phyloP scores from a whole-genome alignment of 2,888 invertebrate genomes.

The Serrognathus titanus region DNA sequence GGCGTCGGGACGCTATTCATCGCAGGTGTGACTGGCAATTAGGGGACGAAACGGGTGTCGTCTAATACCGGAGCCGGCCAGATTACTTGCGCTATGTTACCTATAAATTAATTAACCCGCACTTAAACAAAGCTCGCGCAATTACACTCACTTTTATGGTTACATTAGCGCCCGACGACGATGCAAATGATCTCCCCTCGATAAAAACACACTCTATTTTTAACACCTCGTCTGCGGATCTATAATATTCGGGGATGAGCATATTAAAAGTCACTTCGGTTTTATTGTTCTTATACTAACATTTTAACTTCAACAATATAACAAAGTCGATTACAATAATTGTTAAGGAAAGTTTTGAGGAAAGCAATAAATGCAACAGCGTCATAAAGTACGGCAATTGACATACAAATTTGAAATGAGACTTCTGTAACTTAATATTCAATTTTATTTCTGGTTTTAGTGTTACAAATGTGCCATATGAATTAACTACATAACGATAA shows the following conservation, averaged over 20 bases:
- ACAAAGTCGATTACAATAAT: no score
- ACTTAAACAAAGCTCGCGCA: conserved; percentile 32
- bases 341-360: no score
- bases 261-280: no score
- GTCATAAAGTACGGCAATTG: no score
- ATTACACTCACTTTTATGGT: conserved; percentile 34
- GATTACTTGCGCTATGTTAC: conserved; percentile 28
- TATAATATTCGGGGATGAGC: neutral
- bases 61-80: conserved; percentile 23
- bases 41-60: conserved; percentile 16
- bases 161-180: conserved; percentile 27
- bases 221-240: conserved; percentile 11
- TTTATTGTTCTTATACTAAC: no score
- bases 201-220: conserved; percentile 15
- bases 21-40: conserved; percentile 16
- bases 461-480: no score
- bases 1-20: conserved; percentile 5
- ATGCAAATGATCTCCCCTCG: conserved; percentile 18
- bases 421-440: no score
- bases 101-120: conserved; percentile 33
- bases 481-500: no score
- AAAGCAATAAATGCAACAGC: no score
- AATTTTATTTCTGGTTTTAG: no score
- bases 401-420: no score
- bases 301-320: no score